These are phyloP conservation scores for Psilanteris sp. DNA, from an alignment of 1,140 invertebrate genomes.

Conservation along the genomic window DNA sequence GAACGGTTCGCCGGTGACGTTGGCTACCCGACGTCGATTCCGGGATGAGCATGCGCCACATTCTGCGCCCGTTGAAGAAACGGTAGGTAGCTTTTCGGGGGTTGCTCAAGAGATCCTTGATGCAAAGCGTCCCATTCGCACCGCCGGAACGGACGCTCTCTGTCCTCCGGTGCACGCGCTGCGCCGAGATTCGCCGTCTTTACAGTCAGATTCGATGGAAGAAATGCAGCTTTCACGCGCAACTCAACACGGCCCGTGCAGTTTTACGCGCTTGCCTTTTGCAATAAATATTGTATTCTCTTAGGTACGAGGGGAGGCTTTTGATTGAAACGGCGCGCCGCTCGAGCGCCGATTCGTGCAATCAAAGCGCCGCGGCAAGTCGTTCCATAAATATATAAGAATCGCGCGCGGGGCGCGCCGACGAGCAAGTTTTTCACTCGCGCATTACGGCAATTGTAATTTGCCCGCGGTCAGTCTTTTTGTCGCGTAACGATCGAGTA, in stretches of 20 bases:
- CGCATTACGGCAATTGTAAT: no score
- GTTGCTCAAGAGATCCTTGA: slow-evolving; percentile 59
- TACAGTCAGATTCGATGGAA: slow-evolving; percentile 50
- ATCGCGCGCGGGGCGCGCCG: no score
- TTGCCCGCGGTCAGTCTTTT: no score
- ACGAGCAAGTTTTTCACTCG: no score
- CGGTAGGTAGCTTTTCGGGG: slow-evolving; percentile 60
- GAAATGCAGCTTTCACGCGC: slow-evolving; percentile 47
- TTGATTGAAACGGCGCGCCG: neutral
- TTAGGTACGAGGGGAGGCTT: slow-evolving; percentile 3
- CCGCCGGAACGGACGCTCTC: slow-evolving; percentile 52
- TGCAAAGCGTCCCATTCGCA: slow-evolving; percentile 54
- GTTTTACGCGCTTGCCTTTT: slow-evolving; percentile 14
- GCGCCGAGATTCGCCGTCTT: slow-evolving; percentile 48
- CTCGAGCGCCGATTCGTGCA: no score
- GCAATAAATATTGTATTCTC: slow-evolving; percentile 17
- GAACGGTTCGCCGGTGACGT: slow-evolving; percentile 76
- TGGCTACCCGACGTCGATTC: slow-evolving; percentile 66
- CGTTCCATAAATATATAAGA: no score
- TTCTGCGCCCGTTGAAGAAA: slow-evolving; percentile 60
- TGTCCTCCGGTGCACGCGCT: slow-evolving; percentile 48
- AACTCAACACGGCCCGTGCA: slow-evolving; percentile 24
- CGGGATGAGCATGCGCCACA: slow-evolving; percentile 69
- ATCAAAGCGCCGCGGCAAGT: neutral
- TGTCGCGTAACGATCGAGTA: no score